Evolutionary conservation across 2,113 vertebrate genomes (phyloP).

Genomic region (Charadrius vociferus): DNA sequence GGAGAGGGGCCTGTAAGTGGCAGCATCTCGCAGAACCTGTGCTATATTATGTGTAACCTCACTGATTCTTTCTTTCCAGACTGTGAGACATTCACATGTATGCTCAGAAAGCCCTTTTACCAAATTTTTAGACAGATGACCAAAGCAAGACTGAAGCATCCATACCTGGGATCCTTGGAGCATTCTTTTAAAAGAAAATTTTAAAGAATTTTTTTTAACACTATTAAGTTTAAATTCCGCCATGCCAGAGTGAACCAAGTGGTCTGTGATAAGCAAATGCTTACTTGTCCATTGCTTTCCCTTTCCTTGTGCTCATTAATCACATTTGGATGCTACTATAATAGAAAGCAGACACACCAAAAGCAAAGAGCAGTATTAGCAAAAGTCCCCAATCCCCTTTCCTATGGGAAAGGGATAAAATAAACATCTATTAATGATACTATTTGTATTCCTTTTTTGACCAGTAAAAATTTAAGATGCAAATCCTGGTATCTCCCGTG

Average conservation of each 20-base stretch:
- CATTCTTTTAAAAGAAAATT: not conserved
- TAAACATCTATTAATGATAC: not conserved
- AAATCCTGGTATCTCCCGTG: conserved; percentile 5
- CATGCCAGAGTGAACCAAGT: not conserved
- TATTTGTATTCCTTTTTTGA: not conserved
- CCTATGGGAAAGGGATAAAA: conserved; percentile 1
- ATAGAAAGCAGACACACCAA: not conserved
- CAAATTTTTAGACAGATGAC: not conserved
- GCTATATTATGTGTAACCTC: not conserved
- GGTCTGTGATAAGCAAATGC: not conserved
- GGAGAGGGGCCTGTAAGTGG: not conserved
- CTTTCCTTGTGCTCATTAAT: not conserved
- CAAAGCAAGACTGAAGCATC: not conserved
- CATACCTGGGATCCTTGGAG: not conserved
- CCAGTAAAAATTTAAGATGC: not conserved
- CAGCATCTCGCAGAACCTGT: not conserved
- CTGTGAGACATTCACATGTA: not conserved
- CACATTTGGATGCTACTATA: not conserved
- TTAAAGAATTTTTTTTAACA: not conserved
- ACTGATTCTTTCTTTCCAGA: not conserved
- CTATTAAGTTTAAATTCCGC: not conserved
- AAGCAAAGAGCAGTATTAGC: not conserved
- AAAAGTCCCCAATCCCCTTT: not conserved
- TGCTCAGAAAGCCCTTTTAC: not conserved
- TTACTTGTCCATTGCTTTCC: not conserved